Conservation (phyloP, 2,797 vertebrate species). For the Sus cebifrons region DNA sequence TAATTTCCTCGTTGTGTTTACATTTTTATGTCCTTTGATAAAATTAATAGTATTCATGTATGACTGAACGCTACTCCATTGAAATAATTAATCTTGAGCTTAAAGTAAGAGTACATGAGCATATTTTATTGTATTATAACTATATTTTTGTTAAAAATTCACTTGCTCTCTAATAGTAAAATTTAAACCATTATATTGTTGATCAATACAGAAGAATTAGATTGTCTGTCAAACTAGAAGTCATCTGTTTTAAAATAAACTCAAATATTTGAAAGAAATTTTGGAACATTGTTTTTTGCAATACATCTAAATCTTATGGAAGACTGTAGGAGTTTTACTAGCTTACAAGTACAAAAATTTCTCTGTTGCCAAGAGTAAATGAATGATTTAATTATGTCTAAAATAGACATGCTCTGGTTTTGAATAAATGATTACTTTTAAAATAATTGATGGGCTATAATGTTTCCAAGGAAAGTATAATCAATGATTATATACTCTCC, state of each 20-base stretch:
- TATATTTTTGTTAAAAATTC: conserved; percentile 35
- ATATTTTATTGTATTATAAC: background rate
- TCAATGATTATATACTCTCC: background rate
- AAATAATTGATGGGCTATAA: background rate
- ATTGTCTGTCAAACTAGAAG: background rate
- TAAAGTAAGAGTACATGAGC: conserved; percentile 55
- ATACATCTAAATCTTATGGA: background rate
- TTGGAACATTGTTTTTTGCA: background rate
- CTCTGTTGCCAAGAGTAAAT: background rate
- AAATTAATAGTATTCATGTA: conserved; percentile 49
- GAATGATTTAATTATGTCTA: conserved; percentile 67
- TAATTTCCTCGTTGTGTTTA: conserved; percentile 62
- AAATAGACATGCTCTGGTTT: conserved; percentile 2
- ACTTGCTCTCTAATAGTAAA: conserved; percentile 35
- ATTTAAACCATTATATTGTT: background rate
- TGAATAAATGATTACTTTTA: conserved; percentile 29
- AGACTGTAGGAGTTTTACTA: background rate
- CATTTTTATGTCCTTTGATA: conserved; percentile 62
- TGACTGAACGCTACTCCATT: background rate
- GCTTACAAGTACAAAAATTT: background rate
- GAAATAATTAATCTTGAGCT: conserved; percentile 70
- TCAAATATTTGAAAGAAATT: background rate
- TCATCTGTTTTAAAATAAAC: background rate
- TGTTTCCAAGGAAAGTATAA: background rate
- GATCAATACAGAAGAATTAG: background rate